Percentiles rank a stretch among this genome's conserved stretches.
These are phyloP conservation scores for Scelioninae gen. 1 DNA, from an alignment of 2,888 invertebrate genomes.

Conservation along the genomic window DNA sequence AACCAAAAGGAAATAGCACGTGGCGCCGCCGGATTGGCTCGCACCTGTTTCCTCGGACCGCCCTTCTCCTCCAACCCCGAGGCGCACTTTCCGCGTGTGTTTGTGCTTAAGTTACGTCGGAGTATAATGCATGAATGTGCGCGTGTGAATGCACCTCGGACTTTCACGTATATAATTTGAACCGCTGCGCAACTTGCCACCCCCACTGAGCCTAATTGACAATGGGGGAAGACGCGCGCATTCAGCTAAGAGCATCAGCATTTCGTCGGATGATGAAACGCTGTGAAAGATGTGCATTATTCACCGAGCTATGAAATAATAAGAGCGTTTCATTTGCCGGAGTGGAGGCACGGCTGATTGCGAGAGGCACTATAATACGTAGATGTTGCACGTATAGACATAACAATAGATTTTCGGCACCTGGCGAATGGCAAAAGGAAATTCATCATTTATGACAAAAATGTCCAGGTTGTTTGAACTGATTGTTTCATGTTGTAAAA, in stretches of 20 bases:
- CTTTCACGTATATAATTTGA: slow-evolving; percentile 36
- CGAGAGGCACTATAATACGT: no score
- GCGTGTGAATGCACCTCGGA: slow-evolving; percentile 35
- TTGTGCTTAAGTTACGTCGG: slow-evolving; percentile 44
- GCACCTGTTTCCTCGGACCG: slow-evolving; percentile 82
- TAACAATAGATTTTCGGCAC: no score
- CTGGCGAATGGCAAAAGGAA: no score
- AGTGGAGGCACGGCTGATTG: no score
- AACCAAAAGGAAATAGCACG: slow-evolving; percentile 79
- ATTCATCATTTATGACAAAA: no score
- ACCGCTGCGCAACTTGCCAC: slow-evolving; percentile 30
- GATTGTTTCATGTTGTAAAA: no score
- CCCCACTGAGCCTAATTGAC: slow-evolving; percentile 6
- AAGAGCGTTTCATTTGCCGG: slow-evolving; percentile 15
- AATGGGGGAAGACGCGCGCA: slow-evolving; percentile 20
- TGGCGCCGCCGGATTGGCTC: slow-evolving; percentile 81
- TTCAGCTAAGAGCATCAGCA: no score
- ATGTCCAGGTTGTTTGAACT: no score
- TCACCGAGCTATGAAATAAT: slow-evolving; percentile 9
- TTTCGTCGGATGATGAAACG: background rate
- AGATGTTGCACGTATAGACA: no score
- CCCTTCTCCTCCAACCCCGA: slow-evolving; percentile 78
- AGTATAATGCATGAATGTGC: background rate
- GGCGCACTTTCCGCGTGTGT: slow-evolving; percentile 65
- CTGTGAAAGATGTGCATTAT: slow-evolving; percentile 36